phyloP scores from a whole-genome alignment of 2,888 invertebrate genomes.

The Xestoiulus laeticollis region DNA sequence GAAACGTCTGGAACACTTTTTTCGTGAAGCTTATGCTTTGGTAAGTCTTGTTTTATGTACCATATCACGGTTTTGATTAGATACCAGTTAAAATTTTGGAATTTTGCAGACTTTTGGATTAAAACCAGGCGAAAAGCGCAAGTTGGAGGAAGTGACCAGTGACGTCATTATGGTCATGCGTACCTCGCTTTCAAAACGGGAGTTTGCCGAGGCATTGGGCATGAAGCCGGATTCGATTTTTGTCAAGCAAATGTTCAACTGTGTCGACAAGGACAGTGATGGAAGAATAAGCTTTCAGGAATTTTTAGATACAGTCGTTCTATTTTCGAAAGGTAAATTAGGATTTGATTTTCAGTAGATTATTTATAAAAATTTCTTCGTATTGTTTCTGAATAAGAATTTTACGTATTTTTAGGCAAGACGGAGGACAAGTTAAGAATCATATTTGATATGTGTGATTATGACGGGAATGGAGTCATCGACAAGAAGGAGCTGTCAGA shows the following conservation, averaged over 20 bases:
- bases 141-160: slow-evolving; percentile 71
- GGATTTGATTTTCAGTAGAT: too few species aligned
- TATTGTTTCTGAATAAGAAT: neutral
- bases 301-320: slow-evolving; percentile 90
- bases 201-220: slow-evolving; percentile 93
- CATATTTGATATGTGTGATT: slow-evolving; percentile 97
- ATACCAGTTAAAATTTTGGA: too few species aligned
- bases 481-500: slow-evolving; percentile 92
- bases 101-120: slow-evolving; percentile 80
- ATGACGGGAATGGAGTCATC: slow-evolving; percentile 91
- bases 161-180: slow-evolving; percentile 92
- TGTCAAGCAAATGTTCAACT: slow-evolving; percentile 97
- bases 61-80: too few species aligned
- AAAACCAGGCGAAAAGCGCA: slow-evolving; percentile 82
- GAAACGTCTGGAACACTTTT: slow-evolving; percentile 90
- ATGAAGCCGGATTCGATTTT: slow-evolving; percentile 96
- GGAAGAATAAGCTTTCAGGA: slow-evolving; percentile 91
- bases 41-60: slow-evolving; percentile 55
- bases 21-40: slow-evolving; percentile 92
- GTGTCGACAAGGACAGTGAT: slow-evolving; percentile 93
- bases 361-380: neutral
- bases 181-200: slow-evolving; percentile 87
- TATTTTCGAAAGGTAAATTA: slow-evolving; percentile 80
- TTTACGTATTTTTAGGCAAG: slow-evolving; percentile 65
- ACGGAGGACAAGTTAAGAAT: slow-evolving; percentile 93